Evolutionary conservation across 2,888 invertebrate species (phyloP), one percentile per base, ranked within the genome.

Genomic region (Alsophila aescularia): DNA sequence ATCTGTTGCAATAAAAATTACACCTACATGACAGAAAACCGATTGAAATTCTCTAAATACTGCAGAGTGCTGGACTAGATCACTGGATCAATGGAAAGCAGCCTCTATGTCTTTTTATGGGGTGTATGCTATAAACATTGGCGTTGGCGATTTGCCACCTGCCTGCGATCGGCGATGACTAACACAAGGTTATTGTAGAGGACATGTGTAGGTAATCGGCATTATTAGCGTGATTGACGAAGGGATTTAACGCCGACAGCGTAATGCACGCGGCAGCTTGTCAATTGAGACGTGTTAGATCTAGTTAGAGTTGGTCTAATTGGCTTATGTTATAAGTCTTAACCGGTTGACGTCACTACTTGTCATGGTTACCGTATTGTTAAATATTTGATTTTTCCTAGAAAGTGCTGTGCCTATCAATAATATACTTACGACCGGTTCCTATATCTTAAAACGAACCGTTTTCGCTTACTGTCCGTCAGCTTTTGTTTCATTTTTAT

Each of bases 111-210:
- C 58, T 65, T 66, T 76, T 75, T 81, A 81, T 76, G 69, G 76
- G 74, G 72, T 68, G 69, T 69, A 50, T 70, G 70, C 61, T 73
- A 76, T 87, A 86, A 82, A 86, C 85, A 86, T 45, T 81, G 63
- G 60, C 40, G 64, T 69, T 87, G 84, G 87, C 82, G 67, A 56
- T 55, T 60, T 65, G 83, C 85, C 87, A 87, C 77, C 80, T 81
- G 80, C 54, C 58, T 64, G 66, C 52, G 61, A 79, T 79, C 67
- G 63, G 66, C 69, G 67, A 72, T 76, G 76, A 74, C 64, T 70
- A 72, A 74, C 63, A 48, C 78, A 81, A 81, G 84, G 81, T 75
- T 77, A 79, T 64, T 68, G 69, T 50, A 64, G 67, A 72, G 70
- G 71, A 74, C 70, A 62, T 66, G 64, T 51, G 50, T 49, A 65